Base-by-base conservation (phyloP, 2,888 invertebrate genomes). In the Notocelia uddmanniana region DNA sequence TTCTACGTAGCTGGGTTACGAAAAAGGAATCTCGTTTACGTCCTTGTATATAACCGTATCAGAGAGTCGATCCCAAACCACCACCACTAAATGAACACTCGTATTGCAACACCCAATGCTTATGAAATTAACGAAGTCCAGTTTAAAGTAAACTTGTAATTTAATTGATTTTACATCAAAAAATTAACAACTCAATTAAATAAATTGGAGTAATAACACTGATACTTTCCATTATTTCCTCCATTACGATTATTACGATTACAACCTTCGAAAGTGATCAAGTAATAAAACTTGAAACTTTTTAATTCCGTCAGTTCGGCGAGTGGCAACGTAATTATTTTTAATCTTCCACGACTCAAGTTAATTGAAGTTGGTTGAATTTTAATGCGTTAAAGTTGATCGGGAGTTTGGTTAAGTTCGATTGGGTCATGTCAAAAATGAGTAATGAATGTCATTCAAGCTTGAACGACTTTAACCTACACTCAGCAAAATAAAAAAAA, bases 281-380 rank as follows among this genome's bases (percentile, higher is more conserved):
- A 19, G 67, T n/a, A 60, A 62, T 57, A 62, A 71, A 57, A 34
- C 21, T 15, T 21, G 34, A 48, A 68, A 57, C 60, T 72, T 72
- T 68, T 68, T 72, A 68, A 68, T 68, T 37, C 23, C 31, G 26
- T 45, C 63, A 45, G 21, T 41, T 26, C 60, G 31, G 54, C 54
- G 66, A 60, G 34, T 64, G 13, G 50, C 60, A 55, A 60, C 19
- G 60, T 23, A 55, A 72, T 72, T 72, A 72, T 72, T 62, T 72
- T 72, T 72, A 62, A 72, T 72, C 67, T 68, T 26, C 21, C 54
- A 34, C 23, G 18, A 60, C 37, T 50, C 23, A 55, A 62, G 34
- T 68, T 67, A 68, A 72, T 62, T 62, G 67, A 72, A 72, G 55
- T 72, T 68, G 55, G 67, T 59, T 52, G 52, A 72, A 62, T 50